Evolutionary conservation across 2,113 vertebrate genomes (phyloP).

Genomic region (Puffinus mauretanicus): DNA sequence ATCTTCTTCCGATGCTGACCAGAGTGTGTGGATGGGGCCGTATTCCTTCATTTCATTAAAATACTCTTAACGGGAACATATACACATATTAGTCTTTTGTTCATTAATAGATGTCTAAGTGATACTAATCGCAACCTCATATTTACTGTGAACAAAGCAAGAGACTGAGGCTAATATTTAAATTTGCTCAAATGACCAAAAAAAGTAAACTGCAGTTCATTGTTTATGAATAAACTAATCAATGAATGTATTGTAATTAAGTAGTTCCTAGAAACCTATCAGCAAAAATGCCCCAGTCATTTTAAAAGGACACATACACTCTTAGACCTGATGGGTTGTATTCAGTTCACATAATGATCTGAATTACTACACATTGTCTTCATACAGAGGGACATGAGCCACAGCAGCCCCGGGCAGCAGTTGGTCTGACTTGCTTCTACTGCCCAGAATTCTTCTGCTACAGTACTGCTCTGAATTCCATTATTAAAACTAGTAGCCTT

Average conservation of each 20-base stretch:
- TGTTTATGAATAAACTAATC: background rate
- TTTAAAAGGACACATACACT: background rate
- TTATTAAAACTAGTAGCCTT: background rate
- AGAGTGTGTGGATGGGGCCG: conserved; percentile 80
- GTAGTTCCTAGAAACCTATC: background rate
- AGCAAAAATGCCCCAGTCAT: background rate
- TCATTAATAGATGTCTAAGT: background rate
- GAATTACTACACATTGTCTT: background rate
- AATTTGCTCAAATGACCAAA: background rate
- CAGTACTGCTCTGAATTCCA: background rate
- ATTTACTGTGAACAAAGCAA: background rate
- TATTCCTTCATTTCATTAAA: conserved; percentile 87
- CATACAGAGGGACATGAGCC: background rate
- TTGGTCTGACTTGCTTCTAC: background rate
- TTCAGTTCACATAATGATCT: background rate
- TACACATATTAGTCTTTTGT: background rate
- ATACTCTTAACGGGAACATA: conserved; percentile 78
- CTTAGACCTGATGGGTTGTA: background rate
- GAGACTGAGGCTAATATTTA: background rate
- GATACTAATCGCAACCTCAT: background rate
- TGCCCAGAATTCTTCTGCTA: background rate
- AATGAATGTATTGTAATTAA: background rate
- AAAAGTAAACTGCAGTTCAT: background rate
- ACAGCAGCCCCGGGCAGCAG: accelerated
- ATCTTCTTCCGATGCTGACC: conserved; percentile 85